Conservation (phyloP, 2,113 vertebrate genomes). For the Pygoscelis antarcticus region DNA sequence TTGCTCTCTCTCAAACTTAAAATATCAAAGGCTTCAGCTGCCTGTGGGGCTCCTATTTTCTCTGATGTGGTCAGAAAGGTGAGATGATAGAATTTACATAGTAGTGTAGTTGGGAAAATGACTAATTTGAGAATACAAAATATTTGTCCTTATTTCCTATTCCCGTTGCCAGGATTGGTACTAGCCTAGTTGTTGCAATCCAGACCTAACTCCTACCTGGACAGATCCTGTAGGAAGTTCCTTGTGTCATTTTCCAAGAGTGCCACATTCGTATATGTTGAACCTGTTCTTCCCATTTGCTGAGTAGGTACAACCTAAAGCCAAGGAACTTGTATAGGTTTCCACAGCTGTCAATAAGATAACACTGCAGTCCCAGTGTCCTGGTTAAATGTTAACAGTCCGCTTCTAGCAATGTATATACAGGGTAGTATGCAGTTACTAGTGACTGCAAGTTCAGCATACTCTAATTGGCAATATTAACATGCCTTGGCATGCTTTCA, state of each 20-base stretch:
- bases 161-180: rapidly evolving
- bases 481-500: background rate
- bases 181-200: background rate
- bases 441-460: conserved; percentile 9
- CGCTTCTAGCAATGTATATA: background rate
- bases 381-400: conserved; percentile 42
- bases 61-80: background rate
- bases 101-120: background rate
- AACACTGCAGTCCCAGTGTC: rapidly evolving
- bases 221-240: background rate
- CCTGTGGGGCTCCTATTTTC: background rate
- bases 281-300: background rate
- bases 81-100: background rate
- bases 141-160: background rate
- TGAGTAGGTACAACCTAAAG: background rate
- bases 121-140: background rate
- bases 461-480: background rate
- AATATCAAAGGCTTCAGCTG: background rate
- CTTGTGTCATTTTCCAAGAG: background rate
- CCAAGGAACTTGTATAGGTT: background rate
- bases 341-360: background rate
- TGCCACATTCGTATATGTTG: background rate
- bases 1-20: background rate
- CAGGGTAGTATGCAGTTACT: background rate
- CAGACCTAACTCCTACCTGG: background rate